These are phyloP conservation scores for Liparis tanakae DNA, from an alignment of 2,797 vertebrate species.

Conservation along the genomic window DNA sequence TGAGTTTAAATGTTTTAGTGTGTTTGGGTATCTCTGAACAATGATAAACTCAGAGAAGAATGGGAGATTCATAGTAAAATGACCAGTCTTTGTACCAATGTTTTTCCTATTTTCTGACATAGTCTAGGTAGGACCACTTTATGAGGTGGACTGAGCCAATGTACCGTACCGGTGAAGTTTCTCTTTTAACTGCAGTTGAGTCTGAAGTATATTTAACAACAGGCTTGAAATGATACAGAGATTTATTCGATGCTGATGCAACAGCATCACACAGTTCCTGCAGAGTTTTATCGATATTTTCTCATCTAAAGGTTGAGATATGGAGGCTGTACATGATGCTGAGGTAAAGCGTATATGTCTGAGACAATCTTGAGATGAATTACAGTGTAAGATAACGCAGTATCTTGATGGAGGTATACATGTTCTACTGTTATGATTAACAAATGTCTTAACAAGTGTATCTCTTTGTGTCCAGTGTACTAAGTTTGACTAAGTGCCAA, in stretches of 20 bases:
- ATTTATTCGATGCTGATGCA: neutral
- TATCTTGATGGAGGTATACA: neutral
- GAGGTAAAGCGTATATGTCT: neutral
- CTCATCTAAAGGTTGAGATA: neutral
- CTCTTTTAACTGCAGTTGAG: neutral
- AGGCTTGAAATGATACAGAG: neutral
- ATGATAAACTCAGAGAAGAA: neutral
- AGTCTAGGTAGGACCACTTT: too few relatives aligned
- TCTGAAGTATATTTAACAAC: neutral
- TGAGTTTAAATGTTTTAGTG: neutral
- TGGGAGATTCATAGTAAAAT: neutral
- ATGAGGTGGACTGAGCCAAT: neutral
- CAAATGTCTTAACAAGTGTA: neutral
- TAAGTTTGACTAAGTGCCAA: neutral
- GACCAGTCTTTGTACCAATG: neutral
- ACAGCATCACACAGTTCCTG: neutral
- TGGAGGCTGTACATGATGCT: neutral
- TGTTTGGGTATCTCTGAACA: neutral
- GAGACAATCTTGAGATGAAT: slow-evolving; percentile 2
- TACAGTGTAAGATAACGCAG: neutral
- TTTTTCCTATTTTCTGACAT: neutral
- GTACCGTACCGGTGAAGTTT: neutral
- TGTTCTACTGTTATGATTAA: neutral
- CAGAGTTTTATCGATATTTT: neutral
- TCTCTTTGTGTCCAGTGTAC: neutral